Conservation (phyloP, 2,113 vertebrate genomes). For the Tinamus guttatus region DNA sequence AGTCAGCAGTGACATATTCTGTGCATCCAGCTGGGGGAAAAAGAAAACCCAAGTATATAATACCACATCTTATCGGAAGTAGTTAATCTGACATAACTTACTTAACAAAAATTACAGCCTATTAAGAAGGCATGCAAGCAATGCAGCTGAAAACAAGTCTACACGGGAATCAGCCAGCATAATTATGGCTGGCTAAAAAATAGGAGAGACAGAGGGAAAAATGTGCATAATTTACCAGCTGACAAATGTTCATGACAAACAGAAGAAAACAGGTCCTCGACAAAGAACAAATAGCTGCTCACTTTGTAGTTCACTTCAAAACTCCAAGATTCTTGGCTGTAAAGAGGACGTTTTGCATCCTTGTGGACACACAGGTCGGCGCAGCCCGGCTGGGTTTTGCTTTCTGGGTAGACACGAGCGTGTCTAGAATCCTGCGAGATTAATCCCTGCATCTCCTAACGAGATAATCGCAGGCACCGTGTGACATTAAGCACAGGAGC, state of each 20-base stretch:
- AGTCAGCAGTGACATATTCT: constrained; percentile 68
- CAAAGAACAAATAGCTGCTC: constrained; percentile 51
- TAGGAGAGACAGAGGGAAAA: constrained; percentile 40
- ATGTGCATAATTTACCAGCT: constrained; percentile 64
- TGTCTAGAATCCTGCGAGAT: not conserved
- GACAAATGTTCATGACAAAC: constrained; percentile 74
- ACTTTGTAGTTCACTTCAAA: constrained; percentile 10
- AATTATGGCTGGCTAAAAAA: constrained; percentile 60
- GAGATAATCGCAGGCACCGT: not conserved
- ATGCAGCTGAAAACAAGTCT: constrained; percentile 78
- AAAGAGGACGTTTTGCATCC: not conserved
- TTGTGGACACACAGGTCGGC: not conserved
- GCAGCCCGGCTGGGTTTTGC: not conserved
- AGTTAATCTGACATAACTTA: constrained; percentile 78
- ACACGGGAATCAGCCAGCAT: constrained; percentile 61
- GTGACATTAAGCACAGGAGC: not conserved
- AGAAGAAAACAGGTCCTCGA: constrained; percentile 71
- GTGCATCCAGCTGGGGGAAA: constrained; percentile 70
- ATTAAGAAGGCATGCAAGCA: constrained; percentile 78
- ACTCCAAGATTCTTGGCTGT: not conserved
- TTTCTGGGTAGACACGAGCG: not conserved
- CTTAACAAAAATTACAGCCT: constrained; percentile 77
- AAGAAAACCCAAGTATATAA: constrained; percentile 73
- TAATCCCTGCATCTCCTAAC: not conserved
- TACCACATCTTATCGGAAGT: constrained; percentile 74